phyloP scores from a whole-genome alignment of 2,113 vertebrate species.

The Balaeniceps rex region DNA sequence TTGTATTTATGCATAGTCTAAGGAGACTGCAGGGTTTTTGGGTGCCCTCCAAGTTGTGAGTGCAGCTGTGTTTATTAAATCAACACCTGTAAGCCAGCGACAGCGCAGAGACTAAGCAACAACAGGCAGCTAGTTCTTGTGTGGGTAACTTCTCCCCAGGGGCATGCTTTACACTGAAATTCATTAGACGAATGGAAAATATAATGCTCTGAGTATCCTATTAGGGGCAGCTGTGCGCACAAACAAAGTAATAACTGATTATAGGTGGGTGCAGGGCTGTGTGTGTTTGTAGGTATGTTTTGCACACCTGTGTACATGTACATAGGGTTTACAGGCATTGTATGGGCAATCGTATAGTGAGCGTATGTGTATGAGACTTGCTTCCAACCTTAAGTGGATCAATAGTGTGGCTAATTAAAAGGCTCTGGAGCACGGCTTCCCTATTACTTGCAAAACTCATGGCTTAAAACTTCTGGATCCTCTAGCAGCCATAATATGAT shows the following conservation, averaged over 20 bases:
- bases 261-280: neutral
- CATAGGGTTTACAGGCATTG: neutral
- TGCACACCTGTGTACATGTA: neutral
- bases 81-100: neutral
- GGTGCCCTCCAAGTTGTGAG: neutral
- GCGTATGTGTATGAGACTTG: neutral
- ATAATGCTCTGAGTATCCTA: neutral
- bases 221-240: constrained; percentile 11
- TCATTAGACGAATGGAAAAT: constrained; percentile 11
- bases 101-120: neutral
- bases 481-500: neutral
- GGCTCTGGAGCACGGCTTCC: neutral
- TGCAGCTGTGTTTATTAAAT: constrained; percentile 48
- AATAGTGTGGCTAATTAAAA: neutral
- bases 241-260: neutral
- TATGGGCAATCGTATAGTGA: neutral
- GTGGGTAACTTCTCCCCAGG: neutral
- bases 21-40: neutral
- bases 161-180: neutral
- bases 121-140: neutral
- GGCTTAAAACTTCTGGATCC: neutral
- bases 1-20: neutral
- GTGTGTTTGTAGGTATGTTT: neutral
- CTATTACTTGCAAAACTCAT: neutral
- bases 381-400: neutral